A percentile compares a stretch with the other conserved stretches of the same genome.
These are phyloP conservation scores for Allolobophora icterica DNA, from an alignment of 2,888 invertebrate species.

Conservation along the genomic window DNA sequence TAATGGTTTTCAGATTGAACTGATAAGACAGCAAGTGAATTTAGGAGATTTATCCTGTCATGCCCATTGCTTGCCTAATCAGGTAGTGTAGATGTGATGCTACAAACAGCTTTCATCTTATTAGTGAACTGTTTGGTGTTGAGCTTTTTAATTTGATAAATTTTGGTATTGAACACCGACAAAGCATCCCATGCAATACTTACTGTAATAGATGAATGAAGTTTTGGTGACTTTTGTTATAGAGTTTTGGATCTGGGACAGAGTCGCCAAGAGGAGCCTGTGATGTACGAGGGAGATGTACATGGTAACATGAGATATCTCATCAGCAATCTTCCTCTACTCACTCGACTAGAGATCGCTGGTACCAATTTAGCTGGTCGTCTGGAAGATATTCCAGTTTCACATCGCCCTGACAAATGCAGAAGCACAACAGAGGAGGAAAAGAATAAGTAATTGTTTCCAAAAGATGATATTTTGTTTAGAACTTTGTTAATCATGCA, in stretches of 20 bases:
- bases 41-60: background rate
- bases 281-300: constrained; percentile 76
- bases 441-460: background rate
- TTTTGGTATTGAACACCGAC: background rate
- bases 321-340: constrained; percentile 76
- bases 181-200: background rate
- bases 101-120: too few relatives aligned
- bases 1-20: too few relatives aligned
- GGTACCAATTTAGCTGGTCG: constrained; percentile 90
- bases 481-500: background rate
- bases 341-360: constrained; percentile 89
- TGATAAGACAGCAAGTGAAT: background rate
- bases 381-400: constrained; percentile 54
- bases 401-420: constrained; percentile 36
- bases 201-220: background rate
- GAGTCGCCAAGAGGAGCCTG: constrained; percentile 67
- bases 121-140: background rate
- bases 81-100: too few relatives aligned
- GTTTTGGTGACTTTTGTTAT: background rate
- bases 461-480: background rate
- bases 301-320: constrained; percentile 75
- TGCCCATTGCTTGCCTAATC: background rate
- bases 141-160: background rate
- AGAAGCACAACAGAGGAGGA: background rate
- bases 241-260: constrained; percentile 83